Conservation (phyloP, 2,888 invertebrate genomes). For the Cremastinae sp. region DNA sequence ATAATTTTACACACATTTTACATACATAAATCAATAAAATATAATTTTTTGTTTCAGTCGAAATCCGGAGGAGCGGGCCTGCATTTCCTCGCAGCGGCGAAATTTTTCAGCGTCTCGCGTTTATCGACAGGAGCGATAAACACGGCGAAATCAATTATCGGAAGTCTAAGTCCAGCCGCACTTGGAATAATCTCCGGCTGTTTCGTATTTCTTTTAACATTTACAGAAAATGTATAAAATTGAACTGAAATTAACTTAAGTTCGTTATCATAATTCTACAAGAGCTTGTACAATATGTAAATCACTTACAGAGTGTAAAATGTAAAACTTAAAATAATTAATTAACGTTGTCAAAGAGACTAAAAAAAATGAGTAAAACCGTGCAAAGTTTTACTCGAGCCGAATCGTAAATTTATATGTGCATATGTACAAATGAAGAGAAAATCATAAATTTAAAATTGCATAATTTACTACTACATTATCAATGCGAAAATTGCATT, state of each 20-base stretch:
- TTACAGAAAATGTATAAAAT: conserved; percentile 57
- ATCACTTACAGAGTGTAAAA: neutral
- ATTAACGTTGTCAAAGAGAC: neutral
- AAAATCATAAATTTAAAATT: neutral
- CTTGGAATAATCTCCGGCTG: conserved; percentile 60
- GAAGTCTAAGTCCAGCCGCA: conserved; percentile 59
- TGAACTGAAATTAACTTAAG: neutral
- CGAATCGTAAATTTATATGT: too few relatives aligned
- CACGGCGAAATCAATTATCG: conserved; percentile 31
- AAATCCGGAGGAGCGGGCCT: conserved; percentile 45
- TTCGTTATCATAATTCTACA: neutral
- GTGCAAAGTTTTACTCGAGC: too few relatives aligned
- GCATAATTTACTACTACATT: too few relatives aligned
- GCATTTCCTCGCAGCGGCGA: conserved; percentile 29
- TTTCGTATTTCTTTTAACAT: conserved; percentile 61
- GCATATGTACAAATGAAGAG: too few relatives aligned
- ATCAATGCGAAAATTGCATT: too few relatives aligned
- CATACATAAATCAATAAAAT: too few relatives aligned
- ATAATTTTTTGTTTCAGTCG: conserved; percentile 38
- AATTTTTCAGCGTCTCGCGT: conserved; percentile 20
- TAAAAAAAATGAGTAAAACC: neutral
- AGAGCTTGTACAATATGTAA: neutral
- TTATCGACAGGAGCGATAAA: conserved; percentile 30
- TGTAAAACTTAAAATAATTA: neutral
- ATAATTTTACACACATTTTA: too few relatives aligned